Evolutionary conservation across 2,113 vertebrate species (phyloP).

Genomic region (Clarias batrachus): DNA sequence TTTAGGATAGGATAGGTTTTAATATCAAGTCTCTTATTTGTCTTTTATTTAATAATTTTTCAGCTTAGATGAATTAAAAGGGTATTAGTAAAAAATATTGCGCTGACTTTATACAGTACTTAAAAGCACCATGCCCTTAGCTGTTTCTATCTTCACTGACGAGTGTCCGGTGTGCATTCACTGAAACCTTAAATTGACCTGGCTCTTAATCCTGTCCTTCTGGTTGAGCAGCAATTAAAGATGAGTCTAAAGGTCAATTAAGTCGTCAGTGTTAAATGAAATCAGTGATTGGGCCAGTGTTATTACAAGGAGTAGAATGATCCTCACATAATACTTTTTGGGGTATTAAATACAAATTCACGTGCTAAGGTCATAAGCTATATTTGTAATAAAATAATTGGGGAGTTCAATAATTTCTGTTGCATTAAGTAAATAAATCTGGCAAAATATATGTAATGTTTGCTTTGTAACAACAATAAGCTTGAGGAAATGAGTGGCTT

Average conservation of each 20-base stretch:
- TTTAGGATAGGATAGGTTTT: not conserved
- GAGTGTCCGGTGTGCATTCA: slow-evolving; percentile 18
- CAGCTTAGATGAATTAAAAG: not conserved
- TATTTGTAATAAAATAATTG: not conserved
- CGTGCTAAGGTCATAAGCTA: not conserved
- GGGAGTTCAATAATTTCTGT: not conserved
- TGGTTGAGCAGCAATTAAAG: slow-evolving; percentile 39
- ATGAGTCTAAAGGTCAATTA: slow-evolving; percentile 13
- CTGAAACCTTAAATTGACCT: slow-evolving; percentile 40
- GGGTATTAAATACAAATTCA: not conserved
- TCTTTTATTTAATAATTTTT: not conserved
- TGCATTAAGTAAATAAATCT: not conserved
- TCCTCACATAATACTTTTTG: not conserved
- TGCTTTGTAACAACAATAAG: not conserved
- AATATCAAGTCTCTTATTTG: not conserved
- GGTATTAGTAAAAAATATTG: not conserved
- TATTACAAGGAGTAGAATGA: slow-evolving; percentile 18
- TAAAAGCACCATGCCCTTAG: not conserved
- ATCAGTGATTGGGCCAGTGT: slow-evolving; percentile 33
- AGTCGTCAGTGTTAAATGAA: slow-evolving; percentile 35
- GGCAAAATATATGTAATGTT: not conserved
- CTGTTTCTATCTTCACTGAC: not conserved
- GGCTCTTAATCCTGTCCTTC: slow-evolving; percentile 26
- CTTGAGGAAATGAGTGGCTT: not conserved
- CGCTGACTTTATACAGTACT: not conserved